Conservation (phyloP, 1,140 invertebrate genomes). For the Drosophila chauvacae region DNA sequence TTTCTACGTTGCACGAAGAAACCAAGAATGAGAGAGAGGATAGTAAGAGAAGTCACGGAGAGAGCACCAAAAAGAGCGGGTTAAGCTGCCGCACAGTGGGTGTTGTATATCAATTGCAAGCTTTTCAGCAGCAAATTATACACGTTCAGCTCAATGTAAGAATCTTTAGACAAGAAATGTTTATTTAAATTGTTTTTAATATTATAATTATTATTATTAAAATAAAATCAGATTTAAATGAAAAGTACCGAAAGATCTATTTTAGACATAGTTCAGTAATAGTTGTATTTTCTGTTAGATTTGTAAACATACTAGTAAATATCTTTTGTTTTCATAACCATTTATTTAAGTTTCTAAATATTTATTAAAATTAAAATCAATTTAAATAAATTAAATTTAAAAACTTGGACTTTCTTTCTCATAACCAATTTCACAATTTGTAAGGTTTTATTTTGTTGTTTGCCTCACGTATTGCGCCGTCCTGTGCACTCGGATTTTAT, state of each 20-base stretch:
- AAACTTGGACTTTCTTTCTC: not conserved
- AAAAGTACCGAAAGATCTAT: no score
- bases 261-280: no score
- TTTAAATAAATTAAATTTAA: not conserved
- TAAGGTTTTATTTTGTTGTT: constrained; percentile 30
- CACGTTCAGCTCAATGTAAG: not conserved
- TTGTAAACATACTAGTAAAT: no score
- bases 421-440: constrained; percentile 23
- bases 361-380: not conserved
- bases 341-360: no score
- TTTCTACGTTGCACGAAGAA: constrained; percentile 19
- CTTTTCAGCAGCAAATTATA: not conserved
- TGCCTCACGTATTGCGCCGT: constrained; percentile 15
- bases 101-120: no score
- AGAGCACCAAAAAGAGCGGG: constrained; percentile 20
- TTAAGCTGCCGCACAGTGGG: constrained; percentile 42
- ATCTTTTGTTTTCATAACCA: no score
- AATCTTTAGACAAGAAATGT: not conserved
- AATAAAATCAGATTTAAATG: not conserved
- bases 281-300: no score
- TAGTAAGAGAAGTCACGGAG: constrained; percentile 27
- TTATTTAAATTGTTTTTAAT: not conserved
- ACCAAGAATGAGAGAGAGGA: constrained; percentile 8
- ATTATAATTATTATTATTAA: no score
- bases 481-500: constrained; percentile 62